Percentiles rank a stretch among this genome's conserved stretches.
phyloP scores from a whole-genome alignment of 2,113 vertebrate genomes.

The Fregetta grallaria region DNA sequence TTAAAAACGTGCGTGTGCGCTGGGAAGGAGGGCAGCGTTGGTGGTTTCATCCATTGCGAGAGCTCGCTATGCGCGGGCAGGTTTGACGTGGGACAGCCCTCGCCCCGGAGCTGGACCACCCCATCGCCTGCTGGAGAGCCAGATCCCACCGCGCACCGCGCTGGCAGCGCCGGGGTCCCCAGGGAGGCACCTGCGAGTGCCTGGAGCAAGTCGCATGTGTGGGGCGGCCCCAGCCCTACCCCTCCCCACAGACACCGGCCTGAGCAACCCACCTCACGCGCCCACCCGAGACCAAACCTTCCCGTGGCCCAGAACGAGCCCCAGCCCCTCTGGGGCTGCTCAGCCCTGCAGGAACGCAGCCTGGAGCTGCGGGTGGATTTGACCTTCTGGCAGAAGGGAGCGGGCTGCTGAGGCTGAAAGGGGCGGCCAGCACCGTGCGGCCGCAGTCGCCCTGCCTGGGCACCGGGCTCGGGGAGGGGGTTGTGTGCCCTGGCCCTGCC shows the following conservation, averaged over 20 bases:
- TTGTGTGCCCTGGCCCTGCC: too few species aligned
- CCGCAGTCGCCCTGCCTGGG: background rate
- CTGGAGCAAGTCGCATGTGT: accelerated
- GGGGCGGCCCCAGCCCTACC: background rate
- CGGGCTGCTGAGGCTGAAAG: background rate
- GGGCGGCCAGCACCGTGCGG: background rate
- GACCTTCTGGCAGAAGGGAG: background rate
- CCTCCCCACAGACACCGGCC: background rate
- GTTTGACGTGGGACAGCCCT: accelerated
- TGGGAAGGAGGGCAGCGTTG: background rate
- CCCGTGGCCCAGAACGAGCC: accelerated
- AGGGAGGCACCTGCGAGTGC: background rate
- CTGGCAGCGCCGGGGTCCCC: background rate
- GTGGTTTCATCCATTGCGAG: accelerated
- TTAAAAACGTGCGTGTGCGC: accelerated
- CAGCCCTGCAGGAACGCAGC: background rate
- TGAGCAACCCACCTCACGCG: background rate
- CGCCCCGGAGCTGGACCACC: background rate
- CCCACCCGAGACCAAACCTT: background rate
- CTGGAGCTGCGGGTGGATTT: background rate
- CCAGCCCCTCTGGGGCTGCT: background rate
- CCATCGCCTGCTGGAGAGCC: background rate
- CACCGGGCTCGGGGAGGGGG: background rate
- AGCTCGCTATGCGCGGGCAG: accelerated
- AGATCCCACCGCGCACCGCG: accelerated